Percentiles rank a stretch among this genome's conserved stretches.
Conservation (phyloP, 2,797 vertebrate genomes). For the Syngnathus acus region DNA sequence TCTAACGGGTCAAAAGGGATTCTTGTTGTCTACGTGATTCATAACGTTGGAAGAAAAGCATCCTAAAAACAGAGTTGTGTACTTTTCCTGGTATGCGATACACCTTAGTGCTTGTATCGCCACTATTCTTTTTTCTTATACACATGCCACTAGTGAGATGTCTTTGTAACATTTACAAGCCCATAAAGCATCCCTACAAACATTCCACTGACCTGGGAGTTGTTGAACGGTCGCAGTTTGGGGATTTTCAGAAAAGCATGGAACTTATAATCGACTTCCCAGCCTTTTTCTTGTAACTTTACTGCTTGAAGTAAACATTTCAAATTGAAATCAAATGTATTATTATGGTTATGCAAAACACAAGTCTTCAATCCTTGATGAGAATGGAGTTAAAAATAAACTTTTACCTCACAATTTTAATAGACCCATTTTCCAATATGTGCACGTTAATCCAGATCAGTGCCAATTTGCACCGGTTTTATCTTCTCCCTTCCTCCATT, state of each 20-base stretch:
- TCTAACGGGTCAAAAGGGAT: background rate
- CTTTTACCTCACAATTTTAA: too few relatives aligned
- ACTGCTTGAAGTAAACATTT: background rate
- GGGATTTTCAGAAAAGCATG: background rate
- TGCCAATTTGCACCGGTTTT: background rate
- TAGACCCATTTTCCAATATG: too few relatives aligned
- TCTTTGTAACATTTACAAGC: conserved; percentile 3
- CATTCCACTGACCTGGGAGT: conserved; percentile 1
- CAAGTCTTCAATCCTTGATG: background rate
- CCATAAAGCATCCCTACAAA: conserved; percentile 4
- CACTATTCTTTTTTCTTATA: background rate
- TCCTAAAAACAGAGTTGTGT: background rate
- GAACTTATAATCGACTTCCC: background rate
- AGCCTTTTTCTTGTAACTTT: background rate
- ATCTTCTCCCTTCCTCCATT: background rate
- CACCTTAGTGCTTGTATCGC: background rate
- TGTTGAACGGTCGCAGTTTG: conserved; percentile 2
- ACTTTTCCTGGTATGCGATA: background rate
- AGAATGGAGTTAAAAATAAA: background rate
- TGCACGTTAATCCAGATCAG: too few relatives aligned
- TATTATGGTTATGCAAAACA: background rate
- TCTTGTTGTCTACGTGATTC: background rate
- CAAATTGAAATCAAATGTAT: background rate
- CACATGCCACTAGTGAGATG: conserved; percentile 2
- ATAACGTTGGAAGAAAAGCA: background rate